Conservation (phyloP, 2,888 invertebrate species). For the Nebria salina region DNA sequence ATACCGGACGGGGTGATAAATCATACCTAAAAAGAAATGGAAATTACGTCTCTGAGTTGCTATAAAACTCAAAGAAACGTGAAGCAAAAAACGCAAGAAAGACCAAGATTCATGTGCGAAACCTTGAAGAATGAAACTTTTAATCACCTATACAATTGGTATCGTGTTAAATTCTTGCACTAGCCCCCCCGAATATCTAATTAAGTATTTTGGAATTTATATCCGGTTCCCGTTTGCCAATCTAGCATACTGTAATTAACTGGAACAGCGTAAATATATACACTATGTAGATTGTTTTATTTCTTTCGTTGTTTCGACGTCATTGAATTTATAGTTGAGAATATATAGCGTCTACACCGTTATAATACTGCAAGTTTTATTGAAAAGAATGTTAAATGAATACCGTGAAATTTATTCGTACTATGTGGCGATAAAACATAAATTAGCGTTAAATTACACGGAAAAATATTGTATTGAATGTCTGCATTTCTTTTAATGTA, state of each 20-base stretch:
- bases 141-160: not conserved
- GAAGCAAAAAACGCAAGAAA: not conserved
- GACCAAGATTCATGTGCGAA: not conserved
- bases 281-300: not conserved
- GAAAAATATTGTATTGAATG: too few species aligned
- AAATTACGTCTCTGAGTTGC: constrained; percentile 9
- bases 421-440: not conserved
- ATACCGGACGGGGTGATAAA: constrained; percentile 29
- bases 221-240: not conserved
- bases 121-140: not conserved
- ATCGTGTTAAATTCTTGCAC: not conserved
- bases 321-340: not conserved
- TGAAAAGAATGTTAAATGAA: not conserved
- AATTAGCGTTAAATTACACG: not conserved
- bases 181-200: not conserved
- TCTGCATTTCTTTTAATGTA: too few species aligned
- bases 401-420: not conserved
- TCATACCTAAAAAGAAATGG: constrained; percentile 32
- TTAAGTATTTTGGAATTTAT: not conserved
- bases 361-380: not conserved
- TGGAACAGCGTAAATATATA: not conserved
- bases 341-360: not conserved
- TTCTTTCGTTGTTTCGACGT: not conserved
- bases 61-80: not conserved
- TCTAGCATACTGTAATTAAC: not conserved